phyloP scores from a whole-genome alignment of 37 sponge, comb jelly and placozoan genomes.

The Halisarca cf. caerulea region DNA sequence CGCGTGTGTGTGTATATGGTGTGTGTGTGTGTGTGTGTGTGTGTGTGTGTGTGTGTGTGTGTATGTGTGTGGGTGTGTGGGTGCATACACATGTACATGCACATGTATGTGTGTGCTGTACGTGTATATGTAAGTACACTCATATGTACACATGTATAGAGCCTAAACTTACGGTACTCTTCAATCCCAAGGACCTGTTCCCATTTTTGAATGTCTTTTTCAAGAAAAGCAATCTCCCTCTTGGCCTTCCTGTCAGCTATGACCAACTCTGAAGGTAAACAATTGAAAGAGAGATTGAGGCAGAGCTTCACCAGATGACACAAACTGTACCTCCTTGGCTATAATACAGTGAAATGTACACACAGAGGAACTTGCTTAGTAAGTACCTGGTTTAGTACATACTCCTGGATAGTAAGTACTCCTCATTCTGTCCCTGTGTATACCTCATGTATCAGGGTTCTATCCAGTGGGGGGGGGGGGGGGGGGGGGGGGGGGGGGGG shows the following conservation, averaged over 20 bases:
- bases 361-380: too few species aligned
- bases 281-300: too few species aligned
- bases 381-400: too few species aligned
- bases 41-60: background rate
- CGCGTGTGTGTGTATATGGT: background rate
- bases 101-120: too few species aligned
- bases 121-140: constrained; percentile 6
- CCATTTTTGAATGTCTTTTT: constrained; percentile 83
- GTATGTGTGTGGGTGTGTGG: background rate
- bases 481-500: too few species aligned
- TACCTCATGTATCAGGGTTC: too few species aligned
- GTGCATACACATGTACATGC: background rate
- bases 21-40: constrained; percentile 29
- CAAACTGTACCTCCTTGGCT: too few species aligned
- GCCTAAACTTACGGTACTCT: background rate
- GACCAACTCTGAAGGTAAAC: constrained; percentile 74
- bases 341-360: too few species aligned
- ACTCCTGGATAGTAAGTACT: too few species aligned
- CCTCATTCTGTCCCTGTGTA: too few species aligned
- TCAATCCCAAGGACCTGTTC: constrained; percentile 57
- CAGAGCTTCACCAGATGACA: too few species aligned
- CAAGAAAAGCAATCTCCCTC: constrained; percentile 73
- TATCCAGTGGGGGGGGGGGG: too few species aligned
- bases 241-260: constrained; percentile 70
- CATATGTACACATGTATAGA: background rate